Evolutionary conservation across 2,113 vertebrate species (phyloP), one percentile per base, ranked within the genome.

Genomic region (Nothoprocta pentlandii): DNA sequence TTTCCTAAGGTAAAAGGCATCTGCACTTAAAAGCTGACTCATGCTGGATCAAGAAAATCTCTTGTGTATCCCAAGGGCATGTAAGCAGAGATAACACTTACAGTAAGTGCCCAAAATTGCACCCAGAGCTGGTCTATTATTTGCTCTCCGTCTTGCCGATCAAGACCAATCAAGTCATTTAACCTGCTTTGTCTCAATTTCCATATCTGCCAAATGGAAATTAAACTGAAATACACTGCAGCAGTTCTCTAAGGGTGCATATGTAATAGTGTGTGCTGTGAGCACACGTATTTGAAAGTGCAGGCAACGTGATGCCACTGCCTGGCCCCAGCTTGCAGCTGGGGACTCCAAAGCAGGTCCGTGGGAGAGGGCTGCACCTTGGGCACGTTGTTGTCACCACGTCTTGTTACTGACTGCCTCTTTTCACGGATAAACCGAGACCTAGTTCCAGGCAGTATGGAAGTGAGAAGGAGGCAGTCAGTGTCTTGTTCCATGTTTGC

Each of bases 1-100:
- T 89, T 59, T 61, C 66, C 75, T 67, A 6, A 95, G 93, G 93
- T 89, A 73, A 95, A 94, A 94, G 79, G 69, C 28, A 44, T 21
- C 39, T 91, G 80, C 53, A 80, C 92, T 90, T 92, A 28, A 96
- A 63, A 64, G 62, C 76, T 51, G 75, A 81, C 85, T 51, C 12
- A 0, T 10, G 51, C 59, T 47, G 36, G 42, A 66, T 32, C 46
- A 46, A 17, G 10, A 83, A 44, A 64, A 39, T 1, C 10, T 66
- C 89, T 34, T 80, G 61, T 22, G 4, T 14, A 67, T 68, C 25
- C 93, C 83, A 78, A 87, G 76, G 69, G 64, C 79, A 64, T 0
- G 0, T 4, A 14, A 34, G 47, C 69, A 71, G 62, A 66, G 10
- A 23, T 1, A 79, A 76, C 5, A 26, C 5, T 79, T 53, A 36